These are phyloP conservation scores for Polypedilum vanderplanki DNA, from an alignment of 1,140 invertebrate species.

Conservation along the genomic window DNA sequence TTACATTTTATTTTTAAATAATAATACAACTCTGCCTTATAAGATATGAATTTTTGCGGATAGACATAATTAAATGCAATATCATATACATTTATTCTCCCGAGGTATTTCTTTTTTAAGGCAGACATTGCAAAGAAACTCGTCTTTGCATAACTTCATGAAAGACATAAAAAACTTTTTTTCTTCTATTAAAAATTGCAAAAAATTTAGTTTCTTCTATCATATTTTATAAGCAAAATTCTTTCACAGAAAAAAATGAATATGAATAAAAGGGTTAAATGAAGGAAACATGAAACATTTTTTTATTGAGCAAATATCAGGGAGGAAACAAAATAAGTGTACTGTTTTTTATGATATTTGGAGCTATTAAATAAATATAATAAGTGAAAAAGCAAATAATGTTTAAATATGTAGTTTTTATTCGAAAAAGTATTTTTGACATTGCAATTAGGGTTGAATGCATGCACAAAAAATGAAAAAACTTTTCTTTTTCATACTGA, in stretches of 20 bases:
- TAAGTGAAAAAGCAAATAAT: conserved; percentile 22
- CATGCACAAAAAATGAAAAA: not conserved
- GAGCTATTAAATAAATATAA: conserved; percentile 28
- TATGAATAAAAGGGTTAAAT: not conserved
- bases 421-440: conserved; percentile 8
- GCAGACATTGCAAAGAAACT: too few species aligned
- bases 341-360: not conserved
- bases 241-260: too few species aligned
- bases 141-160: too few species aligned
- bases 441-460: not conserved
- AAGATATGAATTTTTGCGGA: not conserved
- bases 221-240: too few species aligned
- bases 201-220: too few species aligned
- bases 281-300: conserved; percentile 20
- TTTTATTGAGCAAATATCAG: conserved; percentile 25
- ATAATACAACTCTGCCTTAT: too few species aligned
- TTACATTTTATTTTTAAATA: too few species aligned
- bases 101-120: too few species aligned
- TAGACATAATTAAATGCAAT: conserved; percentile 19
- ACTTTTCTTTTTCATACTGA: not conserved
- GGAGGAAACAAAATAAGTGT: not conserved
- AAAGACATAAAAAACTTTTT: too few species aligned
- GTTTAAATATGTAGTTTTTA: not conserved
- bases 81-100: not conserved
- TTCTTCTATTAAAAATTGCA: too few species aligned